These are phyloP conservation scores for Smittia sp. DNA, from an alignment of 2,888 invertebrate genomes.

Conservation along the genomic window DNA sequence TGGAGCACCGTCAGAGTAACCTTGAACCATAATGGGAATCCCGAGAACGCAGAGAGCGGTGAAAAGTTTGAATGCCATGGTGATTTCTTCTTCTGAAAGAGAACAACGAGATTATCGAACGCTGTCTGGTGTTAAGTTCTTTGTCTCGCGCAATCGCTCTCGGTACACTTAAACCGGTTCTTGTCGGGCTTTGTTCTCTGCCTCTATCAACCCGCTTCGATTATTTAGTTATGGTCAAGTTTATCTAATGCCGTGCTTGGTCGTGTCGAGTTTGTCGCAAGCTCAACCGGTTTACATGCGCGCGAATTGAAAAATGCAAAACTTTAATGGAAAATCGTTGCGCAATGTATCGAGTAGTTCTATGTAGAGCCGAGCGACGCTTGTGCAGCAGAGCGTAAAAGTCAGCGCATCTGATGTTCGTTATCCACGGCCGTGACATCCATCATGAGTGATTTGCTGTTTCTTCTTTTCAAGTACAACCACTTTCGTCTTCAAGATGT, in stretches of 20 bases:
- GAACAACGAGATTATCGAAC: not conserved
- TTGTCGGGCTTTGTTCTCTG: not conserved
- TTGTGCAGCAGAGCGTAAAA: not conserved
- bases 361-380: not conserved
- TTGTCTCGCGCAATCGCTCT: not conserved
- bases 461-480: slow-evolving; percentile 33
- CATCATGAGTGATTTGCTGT: not conserved
- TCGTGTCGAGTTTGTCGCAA: not conserved
- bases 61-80: slow-evolving; percentile 18
- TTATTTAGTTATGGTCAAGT: not conserved
- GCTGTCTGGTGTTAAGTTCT: not conserved
- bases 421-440: slow-evolving; percentile 25
- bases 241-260: not conserved
- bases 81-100: not conserved
- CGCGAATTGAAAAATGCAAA: not conserved
- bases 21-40: not conserved
- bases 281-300: not conserved
- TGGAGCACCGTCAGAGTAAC: slow-evolving; percentile 67
- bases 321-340: not conserved
- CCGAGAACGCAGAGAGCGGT: not conserved
- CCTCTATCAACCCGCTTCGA: not conserved
- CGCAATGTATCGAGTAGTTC: no score
- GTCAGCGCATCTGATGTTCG: not conserved
- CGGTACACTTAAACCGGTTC: not conserved
- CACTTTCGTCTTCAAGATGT: slow-evolving; percentile 3